Percentiles rank a stretch among this genome's conserved stretches.
Conservation (phyloP, 2,888 invertebrate genomes). For the Campoletis raptor region DNA sequence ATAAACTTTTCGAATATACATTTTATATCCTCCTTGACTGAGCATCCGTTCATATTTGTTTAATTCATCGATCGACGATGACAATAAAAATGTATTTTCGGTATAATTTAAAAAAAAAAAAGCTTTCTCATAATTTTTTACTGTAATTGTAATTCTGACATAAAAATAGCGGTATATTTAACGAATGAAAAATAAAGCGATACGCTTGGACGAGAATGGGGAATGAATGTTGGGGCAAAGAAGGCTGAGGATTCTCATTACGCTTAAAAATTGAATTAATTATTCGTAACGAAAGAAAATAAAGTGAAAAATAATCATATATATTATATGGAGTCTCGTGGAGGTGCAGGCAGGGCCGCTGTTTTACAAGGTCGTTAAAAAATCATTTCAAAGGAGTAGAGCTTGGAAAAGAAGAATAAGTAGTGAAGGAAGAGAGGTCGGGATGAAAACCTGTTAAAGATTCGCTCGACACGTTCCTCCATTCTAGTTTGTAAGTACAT, state of each 20-base stretch:
- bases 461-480: conserved; percentile 64
- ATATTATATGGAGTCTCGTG: conserved; percentile 24
- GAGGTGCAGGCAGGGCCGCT: conserved; percentile 28
- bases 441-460: conserved; percentile 68
- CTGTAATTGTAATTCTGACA: background rate
- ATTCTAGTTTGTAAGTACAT: conserved; percentile 40
- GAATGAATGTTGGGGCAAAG: background rate
- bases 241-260: conserved; percentile 11
- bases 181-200: background rate
- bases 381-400: conserved; percentile 75
- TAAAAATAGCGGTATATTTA: background rate
- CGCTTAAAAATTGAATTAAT: conserved; percentile 48
- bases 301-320: conserved; percentile 30
- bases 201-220: background rate
- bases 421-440: conserved; percentile 23
- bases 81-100: background rate
- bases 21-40: background rate
- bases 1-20: background rate
- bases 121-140: background rate
- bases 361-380: conserved; percentile 73
- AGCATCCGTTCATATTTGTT: background rate
- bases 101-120: background rate
- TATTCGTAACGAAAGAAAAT: conserved; percentile 47
- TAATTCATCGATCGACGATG: background rate
- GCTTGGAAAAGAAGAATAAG: conserved; percentile 32